phyloP scores from a whole-genome alignment of 2,888 invertebrate genomes.

The Vannuccia rotundouncinata region DNA sequence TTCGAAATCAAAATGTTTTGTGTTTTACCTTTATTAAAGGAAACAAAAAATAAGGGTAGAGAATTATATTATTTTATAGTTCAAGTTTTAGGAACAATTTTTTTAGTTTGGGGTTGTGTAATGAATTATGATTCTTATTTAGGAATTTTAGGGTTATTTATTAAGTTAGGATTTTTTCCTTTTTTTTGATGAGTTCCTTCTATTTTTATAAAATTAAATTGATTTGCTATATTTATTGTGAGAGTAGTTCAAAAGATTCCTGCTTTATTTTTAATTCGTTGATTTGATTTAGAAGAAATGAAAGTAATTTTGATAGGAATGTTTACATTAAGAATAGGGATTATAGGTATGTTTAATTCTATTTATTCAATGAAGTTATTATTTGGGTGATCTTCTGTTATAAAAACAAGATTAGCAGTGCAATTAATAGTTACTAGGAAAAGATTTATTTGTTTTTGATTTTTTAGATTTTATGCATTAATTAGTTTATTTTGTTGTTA shows the following conservation, averaged over 20 bases:
- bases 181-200: conserved; percentile 42
- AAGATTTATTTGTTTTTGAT: background rate
- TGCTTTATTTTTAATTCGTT: conserved; percentile 28
- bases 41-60: conserved; percentile 37
- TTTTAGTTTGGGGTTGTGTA: conserved; percentile 34
- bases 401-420: background rate
- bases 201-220: conserved; percentile 39
- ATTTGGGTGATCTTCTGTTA: background rate
- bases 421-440: background rate
- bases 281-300: conserved; percentile 36
- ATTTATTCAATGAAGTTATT: background rate
- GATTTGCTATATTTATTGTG: conserved; percentile 35
- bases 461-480: background rate
- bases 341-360: background rate
- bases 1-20: conserved; percentile 43
- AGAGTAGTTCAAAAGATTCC: background rate
- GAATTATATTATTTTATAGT: conserved; percentile 43
- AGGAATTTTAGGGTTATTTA: conserved; percentile 35
- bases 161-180: conserved; percentile 41
- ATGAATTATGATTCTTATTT: background rate
- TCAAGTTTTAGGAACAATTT: conserved; percentile 41
- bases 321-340: conserved; percentile 35
- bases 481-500: background rate
- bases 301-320: conserved; percentile 41
- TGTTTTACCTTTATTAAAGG: conserved; percentile 42